phyloP scores from a whole-genome alignment of 2,888 invertebrate species.

The Tuberolachnus salignus region DNA sequence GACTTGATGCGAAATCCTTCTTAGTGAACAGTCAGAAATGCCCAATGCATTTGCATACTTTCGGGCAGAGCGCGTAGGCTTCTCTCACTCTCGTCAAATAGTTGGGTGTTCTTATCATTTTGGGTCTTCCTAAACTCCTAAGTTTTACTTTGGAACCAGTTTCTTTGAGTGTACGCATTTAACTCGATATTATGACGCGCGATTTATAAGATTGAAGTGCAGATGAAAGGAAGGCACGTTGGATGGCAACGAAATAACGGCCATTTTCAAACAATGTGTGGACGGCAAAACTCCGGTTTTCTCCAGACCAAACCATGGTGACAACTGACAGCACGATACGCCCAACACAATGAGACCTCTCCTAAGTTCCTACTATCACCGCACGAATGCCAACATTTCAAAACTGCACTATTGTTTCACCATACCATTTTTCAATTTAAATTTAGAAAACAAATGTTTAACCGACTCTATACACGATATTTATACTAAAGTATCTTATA shows the following conservation, averaged over 20 bases:
- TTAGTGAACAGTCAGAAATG: slow-evolving; percentile 59
- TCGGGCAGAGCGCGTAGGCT: slow-evolving; percentile 59
- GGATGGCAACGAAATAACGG: background rate
- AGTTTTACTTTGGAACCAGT: slow-evolving; percentile 7
- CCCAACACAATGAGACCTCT: slow-evolving; percentile 3
- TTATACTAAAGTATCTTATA: too few species aligned
- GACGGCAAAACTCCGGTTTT: slow-evolving; percentile 6
- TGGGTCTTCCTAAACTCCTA: slow-evolving; percentile 18
- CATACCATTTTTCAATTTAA: background rate
- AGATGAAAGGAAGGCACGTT: background rate
- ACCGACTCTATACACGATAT: too few species aligned
- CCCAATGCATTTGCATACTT: slow-evolving; percentile 60
- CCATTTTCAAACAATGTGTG: slow-evolving; percentile 29
- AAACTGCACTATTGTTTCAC: slow-evolving; percentile 11
- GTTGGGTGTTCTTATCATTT: slow-evolving; percentile 60
- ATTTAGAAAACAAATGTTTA: too few species aligned
- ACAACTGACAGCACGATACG: background rate
- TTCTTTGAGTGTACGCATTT: slow-evolving; percentile 16
- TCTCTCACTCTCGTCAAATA: slow-evolving; percentile 60
- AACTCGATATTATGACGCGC: background rate
- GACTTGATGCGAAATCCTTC: slow-evolving; percentile 60
- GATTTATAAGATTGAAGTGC: background rate
- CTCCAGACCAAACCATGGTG: slow-evolving; percentile 4
- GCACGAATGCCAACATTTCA: slow-evolving; percentile 11
- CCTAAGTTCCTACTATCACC: background rate